phyloP scores from a whole-genome alignment of 2,888 invertebrate genomes.

The Lucinisca nassula region DNA sequence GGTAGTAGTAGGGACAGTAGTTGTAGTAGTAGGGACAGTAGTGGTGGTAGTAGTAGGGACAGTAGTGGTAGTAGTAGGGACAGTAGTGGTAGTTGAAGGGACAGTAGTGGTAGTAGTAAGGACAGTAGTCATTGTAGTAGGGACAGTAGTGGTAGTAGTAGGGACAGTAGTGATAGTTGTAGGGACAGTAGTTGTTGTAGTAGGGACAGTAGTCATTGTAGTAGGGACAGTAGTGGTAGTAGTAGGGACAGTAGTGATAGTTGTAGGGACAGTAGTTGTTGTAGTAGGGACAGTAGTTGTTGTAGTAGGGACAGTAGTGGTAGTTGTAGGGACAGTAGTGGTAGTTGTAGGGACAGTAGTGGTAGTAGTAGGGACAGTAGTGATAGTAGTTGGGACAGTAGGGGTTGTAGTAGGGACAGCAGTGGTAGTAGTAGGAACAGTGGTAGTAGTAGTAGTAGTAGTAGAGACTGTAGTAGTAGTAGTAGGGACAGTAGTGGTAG shows the following conservation, averaged over 20 bases:
- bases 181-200: conserved; percentile 2
- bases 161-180: conserved; percentile 5
- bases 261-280: conserved; percentile 1
- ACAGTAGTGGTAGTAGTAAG: conserved; percentile 6
- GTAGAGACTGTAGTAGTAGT: neutral
- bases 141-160: neutral
- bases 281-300: conserved; percentile 8
- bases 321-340: neutral
- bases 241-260: neutral
- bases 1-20: neutral
- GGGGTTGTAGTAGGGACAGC: neutral
- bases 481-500: conserved; percentile 9
- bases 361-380: conserved; percentile 12
- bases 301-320: neutral
- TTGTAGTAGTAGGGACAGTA: neutral
- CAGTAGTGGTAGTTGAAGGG: conserved; percentile 1
- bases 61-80: neutral
- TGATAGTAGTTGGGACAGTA: neutral
- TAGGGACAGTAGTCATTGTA: neutral
- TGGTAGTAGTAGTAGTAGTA: too few species aligned
- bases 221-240: neutral
- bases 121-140: neutral
- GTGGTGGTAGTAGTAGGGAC: neutral
- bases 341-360: neutral
- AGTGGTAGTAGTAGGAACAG: too few species aligned